Evolutionary conservation across 2,888 invertebrate genomes (phyloP).

Genomic region (Mellilla xanthometata): DNA sequence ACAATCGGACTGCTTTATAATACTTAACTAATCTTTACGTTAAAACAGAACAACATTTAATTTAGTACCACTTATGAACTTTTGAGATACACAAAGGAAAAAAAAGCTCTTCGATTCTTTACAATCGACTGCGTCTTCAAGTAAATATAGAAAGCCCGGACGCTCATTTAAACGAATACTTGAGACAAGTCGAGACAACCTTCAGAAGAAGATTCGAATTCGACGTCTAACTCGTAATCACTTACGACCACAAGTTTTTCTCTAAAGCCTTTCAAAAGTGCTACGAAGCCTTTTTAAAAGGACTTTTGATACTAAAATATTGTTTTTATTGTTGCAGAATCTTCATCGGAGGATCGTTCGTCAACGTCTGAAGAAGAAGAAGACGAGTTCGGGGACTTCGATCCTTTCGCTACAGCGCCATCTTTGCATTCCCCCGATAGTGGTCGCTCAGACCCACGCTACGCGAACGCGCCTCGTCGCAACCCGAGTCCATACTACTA

Average conservation of each 20-base stretch:
- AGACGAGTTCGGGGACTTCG: conserved; percentile 81
- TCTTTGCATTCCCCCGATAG: conserved; percentile 88
- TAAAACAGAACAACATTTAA: no score
- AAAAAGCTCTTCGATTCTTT: conserved; percentile 32
- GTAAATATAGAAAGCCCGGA: conserved; percentile 45
- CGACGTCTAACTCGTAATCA: conserved; percentile 51
- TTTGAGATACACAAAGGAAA: background rate
- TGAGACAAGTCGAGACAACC: conserved; percentile 41
- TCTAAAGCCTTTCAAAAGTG: conserved; percentile 10
- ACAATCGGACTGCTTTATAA: no score
- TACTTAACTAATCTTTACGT: background rate
- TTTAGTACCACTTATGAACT: no score
- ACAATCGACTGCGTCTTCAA: conserved; percentile 47
- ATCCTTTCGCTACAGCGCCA: conserved; percentile 76
- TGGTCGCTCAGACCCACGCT: conserved; percentile 80
- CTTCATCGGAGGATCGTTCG: conserved; percentile 67
- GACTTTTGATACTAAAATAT: background rate
- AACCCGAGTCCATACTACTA: conserved; percentile 93
- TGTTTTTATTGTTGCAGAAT: conserved; percentile 59
- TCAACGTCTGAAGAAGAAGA: conserved; percentile 84
- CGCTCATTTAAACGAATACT: conserved; percentile 60
- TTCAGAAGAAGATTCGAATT: conserved; percentile 47
- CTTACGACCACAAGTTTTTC: conserved; percentile 38
- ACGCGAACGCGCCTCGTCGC: conserved; percentile 83
- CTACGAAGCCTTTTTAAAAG: no score